Evolutionary conservation across 2,797 vertebrate species (phyloP), one percentile per base, ranked within the genome.

Genomic region (Melopsittacus undulatus): DNA sequence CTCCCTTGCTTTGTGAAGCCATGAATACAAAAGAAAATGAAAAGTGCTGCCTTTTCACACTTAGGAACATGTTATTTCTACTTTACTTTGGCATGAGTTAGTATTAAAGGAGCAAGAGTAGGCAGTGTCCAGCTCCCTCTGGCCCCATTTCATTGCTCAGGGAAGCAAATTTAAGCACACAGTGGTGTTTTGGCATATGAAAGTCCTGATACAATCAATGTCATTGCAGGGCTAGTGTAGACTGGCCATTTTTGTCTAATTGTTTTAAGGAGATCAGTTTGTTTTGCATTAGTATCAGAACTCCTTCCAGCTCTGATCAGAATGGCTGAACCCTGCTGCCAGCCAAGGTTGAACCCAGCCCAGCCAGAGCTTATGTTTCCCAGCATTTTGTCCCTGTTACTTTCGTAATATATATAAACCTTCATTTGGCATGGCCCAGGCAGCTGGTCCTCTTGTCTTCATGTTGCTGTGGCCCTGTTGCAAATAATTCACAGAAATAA

Each of bases 401-500:
- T 83, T 91, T 21, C 36, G 38, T 72, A 75, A 78, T 32, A 27
- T 40, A 42, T 8, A 52, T n/a, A 79, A 89, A 56, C 12, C 18
- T 61, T 76, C 26, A 12, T 66, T 63, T 72, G 52, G n/a, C 52
- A 32, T 40, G 49, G 34, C 21, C 38, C 42, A 78, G 68, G 56
- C 56, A 89, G 40, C 27, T 79, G 48, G 21, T 40, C 36, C 21
- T 64, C 24, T 7, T 2, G 8, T 51, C 34, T 24, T 48, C 70
- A 42, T 81, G 16, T 75, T 94, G 76, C 43, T 16, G 10, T 32
- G 48, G 51, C 29, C 61, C 61, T 72, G 76, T 14, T 42, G 92
- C 34, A 75, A 38, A 32, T 36, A 95, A 36, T 13, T 40, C 34
- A 43, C 45, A 74, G 70, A 89, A 95, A 85, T 75, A 74, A 83